Conservation (phyloP, 2,113 vertebrate species). For the Dunckerocampus dactyliophorus region DNA sequence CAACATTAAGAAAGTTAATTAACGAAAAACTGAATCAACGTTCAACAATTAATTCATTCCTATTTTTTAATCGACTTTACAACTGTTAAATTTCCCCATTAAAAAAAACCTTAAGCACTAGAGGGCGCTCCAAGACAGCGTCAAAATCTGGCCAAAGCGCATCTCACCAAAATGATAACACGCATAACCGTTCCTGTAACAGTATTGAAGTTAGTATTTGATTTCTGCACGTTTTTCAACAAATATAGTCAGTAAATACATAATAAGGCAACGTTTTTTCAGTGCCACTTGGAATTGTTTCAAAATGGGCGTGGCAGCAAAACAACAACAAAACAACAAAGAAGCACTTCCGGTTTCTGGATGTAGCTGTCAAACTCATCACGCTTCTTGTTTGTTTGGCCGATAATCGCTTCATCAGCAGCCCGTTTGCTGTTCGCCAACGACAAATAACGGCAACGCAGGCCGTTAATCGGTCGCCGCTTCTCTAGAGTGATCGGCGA, state of each 20-base stretch:
- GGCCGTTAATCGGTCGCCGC: background rate
- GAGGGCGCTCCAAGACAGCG: conserved; percentile 35
- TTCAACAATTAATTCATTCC: no score
- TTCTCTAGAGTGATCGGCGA: background rate
- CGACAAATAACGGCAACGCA: background rate
- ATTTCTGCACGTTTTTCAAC: background rate
- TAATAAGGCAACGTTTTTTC: background rate
- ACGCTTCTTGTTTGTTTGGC: conserved; percentile 20
- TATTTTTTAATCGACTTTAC: no score
- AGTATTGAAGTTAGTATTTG: no score
- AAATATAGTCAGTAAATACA: background rate
- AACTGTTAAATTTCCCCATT: no score
- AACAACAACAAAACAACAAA: conserved; percentile 24
- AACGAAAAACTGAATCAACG: no score
- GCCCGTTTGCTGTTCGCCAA: conserved; percentile 15
- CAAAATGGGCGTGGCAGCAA: conserved; percentile 18
- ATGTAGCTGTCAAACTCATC: conserved; percentile 40
- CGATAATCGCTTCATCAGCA: conserved; percentile 41
- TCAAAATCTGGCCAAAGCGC: no score
- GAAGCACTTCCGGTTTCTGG: conserved; percentile 64
- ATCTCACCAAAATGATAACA: background rate
- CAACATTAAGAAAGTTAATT: no score
- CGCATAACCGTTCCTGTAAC: no score
- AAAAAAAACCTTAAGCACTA: conserved; percentile 5
- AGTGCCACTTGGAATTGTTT: background rate